phyloP scores from a whole-genome alignment of 2,113 vertebrate species.

The human (Homo sapiens) region DNA sequence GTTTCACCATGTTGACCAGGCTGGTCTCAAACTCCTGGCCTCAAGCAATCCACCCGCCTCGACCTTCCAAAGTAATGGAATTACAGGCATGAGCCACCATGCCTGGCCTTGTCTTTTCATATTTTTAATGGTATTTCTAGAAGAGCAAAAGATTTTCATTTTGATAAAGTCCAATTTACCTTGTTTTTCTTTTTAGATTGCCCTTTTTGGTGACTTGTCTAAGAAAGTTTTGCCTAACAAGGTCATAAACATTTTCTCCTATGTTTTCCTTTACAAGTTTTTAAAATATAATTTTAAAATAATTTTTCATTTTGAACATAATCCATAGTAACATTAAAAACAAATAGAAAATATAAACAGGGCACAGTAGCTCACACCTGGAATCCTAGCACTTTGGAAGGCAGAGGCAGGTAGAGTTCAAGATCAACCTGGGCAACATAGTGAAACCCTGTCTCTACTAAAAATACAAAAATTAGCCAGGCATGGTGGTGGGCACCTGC shows the following conservation, averaged over 20 bases:
- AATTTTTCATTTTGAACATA: neutral
- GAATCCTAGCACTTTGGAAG: no score
- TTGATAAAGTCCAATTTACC: neutral
- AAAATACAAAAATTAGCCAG: no score
- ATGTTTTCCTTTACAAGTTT: neutral
- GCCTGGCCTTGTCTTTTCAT: neutral
- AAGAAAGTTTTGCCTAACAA: slow-evolving; percentile 7
- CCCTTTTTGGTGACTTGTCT: neutral
- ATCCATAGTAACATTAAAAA: neutral
- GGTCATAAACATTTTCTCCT: neutral
- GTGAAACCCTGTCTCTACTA: no score
- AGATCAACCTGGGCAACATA: no score
- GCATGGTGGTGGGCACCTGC: no score
- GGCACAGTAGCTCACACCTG: no score
- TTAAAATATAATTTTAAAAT: slow-evolving; percentile 20
- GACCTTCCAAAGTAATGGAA: no score
- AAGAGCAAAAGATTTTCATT: slow-evolving; percentile 2
- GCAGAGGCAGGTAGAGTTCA: no score
- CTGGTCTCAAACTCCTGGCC: no score
- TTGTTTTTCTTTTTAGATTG: neutral
- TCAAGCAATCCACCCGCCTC: no score
- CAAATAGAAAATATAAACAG: neutral
- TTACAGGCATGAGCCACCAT: no score
- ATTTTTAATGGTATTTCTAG: neutral
- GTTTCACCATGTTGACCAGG: no score